Conservation (phyloP, 2,113 vertebrate genomes). For the Procapra przewalskii region DNA sequence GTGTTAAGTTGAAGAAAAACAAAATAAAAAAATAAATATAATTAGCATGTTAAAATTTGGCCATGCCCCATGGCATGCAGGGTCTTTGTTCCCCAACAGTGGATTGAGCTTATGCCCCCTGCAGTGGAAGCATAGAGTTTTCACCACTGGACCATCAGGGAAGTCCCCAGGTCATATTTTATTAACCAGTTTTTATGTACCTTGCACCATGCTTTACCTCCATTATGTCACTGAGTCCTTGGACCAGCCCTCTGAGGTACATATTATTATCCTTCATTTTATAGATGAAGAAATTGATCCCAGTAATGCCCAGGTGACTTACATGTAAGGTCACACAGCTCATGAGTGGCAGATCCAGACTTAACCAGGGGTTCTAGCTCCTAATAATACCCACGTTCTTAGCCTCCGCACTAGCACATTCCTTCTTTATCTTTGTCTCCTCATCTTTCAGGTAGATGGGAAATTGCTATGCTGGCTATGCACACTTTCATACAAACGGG, state of each 20-base stretch:
- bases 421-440: slow-evolving; percentile 3
- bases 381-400: neutral
- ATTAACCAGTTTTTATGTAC: neutral
- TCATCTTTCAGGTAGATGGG: slow-evolving; percentile 80
- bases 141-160: neutral
- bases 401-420: neutral
- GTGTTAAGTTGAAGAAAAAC: neutral
- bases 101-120: neutral
- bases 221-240: neutral
- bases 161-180: neutral
- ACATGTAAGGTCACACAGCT: neutral
- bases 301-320: neutral
- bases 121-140: neutral
- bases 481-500: slow-evolving; percentile 83
- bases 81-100: neutral
- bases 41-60: neutral
- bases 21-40: neutral
- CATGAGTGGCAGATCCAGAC: neutral
- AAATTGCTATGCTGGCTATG: slow-evolving; percentile 86
- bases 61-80: neutral
- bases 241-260: neutral
- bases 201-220: neutral
- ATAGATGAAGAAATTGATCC: neutral
- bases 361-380: neutral
- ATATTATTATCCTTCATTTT: neutral